Base-by-base conservation (phyloP, 2,888 invertebrate species). In the Cephalotes varians region DNA sequence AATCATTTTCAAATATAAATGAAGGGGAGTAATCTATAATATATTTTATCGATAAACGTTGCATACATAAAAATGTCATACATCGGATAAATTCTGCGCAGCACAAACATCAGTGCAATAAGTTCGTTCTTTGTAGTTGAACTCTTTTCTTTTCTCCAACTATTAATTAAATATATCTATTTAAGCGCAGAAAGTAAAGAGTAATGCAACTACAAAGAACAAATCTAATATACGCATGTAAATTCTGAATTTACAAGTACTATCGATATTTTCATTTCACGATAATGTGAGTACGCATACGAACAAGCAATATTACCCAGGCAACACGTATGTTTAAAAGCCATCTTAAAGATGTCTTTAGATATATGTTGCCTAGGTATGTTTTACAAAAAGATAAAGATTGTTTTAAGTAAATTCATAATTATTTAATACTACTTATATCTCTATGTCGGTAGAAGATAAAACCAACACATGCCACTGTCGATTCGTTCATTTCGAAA, bases 371-470 rank as follows among this genome's bases (percentile, higher is more conserved):
- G n/a, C n/a, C n/a, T n/a, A n/a, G n/a, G n/a, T n/a, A n/a, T n/a
- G 25, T 67, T 31, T 69, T 77, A 44, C 12, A 18, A 40, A 54
- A 18, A 58, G n/a, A 58, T 69, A 31, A 10, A 31, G 7, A 9
- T 47, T 1, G 9, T 76, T 49, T 18, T 51, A 67, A 40, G 18
- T 69, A 71, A 79, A 40, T 1, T 15, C n/a, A 76, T 64, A 2
- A 1, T 67, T 67, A 54, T 5, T 10, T 44, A 56, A 37, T 49
- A 15, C 25, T 47, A 15, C 15, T 34, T 62, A 34, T 21, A 21
- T 62, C 6, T 51, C 10, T 69, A 40, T 1, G 5, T 69, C 21
- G 15, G 31, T 18, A 31, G 10, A 54, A 40, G 67, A 54, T 34
- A 54, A 56, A 47, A 56, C 5, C 10, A 15, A 51, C 4, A 18